Evolutionary conservation across 2,888 invertebrate genomes (phyloP).

Genomic region (Isotomurus palustris): DNA sequence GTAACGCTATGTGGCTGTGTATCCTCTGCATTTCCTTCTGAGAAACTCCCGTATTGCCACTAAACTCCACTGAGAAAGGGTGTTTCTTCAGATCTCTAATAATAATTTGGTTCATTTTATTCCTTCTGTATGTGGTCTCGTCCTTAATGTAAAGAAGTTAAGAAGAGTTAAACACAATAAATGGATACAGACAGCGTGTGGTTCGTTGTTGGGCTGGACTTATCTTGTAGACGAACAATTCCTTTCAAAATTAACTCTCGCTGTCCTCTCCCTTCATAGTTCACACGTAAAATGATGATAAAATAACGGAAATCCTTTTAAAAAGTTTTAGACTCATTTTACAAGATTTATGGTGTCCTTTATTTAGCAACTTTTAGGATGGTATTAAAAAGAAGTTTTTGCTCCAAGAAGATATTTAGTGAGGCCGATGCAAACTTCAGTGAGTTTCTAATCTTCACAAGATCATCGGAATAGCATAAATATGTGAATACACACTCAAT

Average conservation of each 20-base stretch:
- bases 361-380: neutral
- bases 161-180: neutral
- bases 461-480: too few species aligned
- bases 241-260: neutral
- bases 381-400: constrained; percentile 13
- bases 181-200: neutral
- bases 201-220: neutral
- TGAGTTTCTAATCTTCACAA: too few species aligned
- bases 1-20: neutral
- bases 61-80: too few species aligned
- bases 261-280: neutral
- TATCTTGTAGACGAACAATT: neutral
- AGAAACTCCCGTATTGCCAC: neutral
- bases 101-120: neutral
- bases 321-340: constrained; percentile 29
- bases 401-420: too few species aligned
- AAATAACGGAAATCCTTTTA: constrained; percentile 37
- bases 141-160: neutral
- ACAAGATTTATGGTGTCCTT: constrained; percentile 27
- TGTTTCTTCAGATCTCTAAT: constrained; percentile 4
- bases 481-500: too few species aligned
- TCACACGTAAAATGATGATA: constrained; percentile 10
- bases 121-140: neutral
- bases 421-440: too few species aligned
- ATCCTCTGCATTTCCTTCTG: constrained; percentile 4